Evolutionary conservation across 2,888 invertebrate genomes (phyloP).

Genomic region (Pterobdella sp.): DNA sequence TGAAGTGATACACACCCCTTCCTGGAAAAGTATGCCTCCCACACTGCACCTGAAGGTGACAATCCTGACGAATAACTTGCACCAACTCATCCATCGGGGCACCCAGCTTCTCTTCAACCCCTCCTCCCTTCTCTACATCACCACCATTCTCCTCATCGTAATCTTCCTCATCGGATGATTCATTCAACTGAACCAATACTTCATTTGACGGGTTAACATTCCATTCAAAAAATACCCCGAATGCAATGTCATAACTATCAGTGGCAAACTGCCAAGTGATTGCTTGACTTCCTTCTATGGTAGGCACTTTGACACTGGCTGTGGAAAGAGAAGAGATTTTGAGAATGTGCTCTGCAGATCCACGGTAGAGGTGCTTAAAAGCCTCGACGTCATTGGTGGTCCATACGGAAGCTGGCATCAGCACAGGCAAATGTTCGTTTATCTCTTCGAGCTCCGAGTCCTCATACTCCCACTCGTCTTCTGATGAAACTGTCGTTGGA

Average conservation of each 20-base stretch:
- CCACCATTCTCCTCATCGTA: conserved; percentile 64
- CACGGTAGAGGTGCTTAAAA: conserved; percentile 79
- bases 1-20: conserved; percentile 89
- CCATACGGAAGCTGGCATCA: conserved; percentile 80
- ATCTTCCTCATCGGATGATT: conserved; percentile 77
- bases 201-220: conserved; percentile 67
- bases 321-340: conserved; percentile 93
- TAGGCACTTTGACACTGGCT: conserved; percentile 89
- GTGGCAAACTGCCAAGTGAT: conserved; percentile 99
- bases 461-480: neutral
- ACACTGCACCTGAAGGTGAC: conserved; percentile 93
- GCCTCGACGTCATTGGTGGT: conserved; percentile 76
- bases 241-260: conserved; percentile 86
- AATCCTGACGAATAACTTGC: conserved; percentile 80
- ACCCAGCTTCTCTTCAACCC: conserved; percentile 49
- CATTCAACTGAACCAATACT: conserved; percentile 88
- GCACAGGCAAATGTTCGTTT: conserved; percentile 41
- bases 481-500: too few relatives aligned
- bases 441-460: conserved; percentile 8
- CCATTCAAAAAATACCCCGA: conserved; percentile 98
- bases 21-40: conserved; percentile 94
- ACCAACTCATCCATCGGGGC: conserved; percentile 72
- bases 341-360: conserved; percentile 76
- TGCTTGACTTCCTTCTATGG: conserved; percentile 81
- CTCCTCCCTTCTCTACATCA: conserved; percentile 60